A percentile compares a stretch with the other conserved stretches of the same genome.
These are phyloP conservation scores for Smittia sp. DNA, from an alignment of 2,888 invertebrate species.

Conservation along the genomic window DNA sequence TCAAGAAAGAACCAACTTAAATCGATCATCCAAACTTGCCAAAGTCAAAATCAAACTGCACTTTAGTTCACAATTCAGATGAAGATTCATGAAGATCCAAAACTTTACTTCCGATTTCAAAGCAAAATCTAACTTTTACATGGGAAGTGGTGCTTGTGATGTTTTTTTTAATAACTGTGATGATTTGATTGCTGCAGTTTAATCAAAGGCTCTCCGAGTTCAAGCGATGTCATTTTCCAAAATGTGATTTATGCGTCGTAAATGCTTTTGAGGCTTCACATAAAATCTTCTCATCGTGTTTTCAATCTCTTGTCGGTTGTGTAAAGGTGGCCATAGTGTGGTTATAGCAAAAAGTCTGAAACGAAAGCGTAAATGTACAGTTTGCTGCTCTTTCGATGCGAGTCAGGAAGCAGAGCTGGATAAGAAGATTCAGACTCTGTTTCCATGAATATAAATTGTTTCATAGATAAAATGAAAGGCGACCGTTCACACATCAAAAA, in stretches of 20 bases:
- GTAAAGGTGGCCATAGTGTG: conserved; percentile 27
- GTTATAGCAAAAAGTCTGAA: conserved; percentile 26
- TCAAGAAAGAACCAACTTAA: too few species aligned
- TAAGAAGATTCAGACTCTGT: background rate
- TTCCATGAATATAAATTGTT: conserved; percentile 2
- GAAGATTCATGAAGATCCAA: too few species aligned
- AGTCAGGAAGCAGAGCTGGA: background rate
- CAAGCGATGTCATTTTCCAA: background rate
- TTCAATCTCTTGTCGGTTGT: conserved; percentile 29
- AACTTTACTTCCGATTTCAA: too few species aligned
- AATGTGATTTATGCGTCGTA: background rate
- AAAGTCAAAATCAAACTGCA: too few species aligned
- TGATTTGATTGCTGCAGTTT: background rate
- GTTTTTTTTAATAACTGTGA: background rate
- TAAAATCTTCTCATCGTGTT: conserved; percentile 17
- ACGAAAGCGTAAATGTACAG: too few species aligned
- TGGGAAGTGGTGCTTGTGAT: too few species aligned
- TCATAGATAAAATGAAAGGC: background rate
- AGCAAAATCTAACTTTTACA: background rate
- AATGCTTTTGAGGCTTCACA: background rate
- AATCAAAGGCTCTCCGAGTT: background rate
- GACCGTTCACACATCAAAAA: background rate
- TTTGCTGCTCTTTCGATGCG: too few species aligned
- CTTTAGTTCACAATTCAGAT: too few species aligned
- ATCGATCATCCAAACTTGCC: too few species aligned